Conservation (phyloP, 2,797 vertebrate genomes). For the Heterohyrax brucei region DNA sequence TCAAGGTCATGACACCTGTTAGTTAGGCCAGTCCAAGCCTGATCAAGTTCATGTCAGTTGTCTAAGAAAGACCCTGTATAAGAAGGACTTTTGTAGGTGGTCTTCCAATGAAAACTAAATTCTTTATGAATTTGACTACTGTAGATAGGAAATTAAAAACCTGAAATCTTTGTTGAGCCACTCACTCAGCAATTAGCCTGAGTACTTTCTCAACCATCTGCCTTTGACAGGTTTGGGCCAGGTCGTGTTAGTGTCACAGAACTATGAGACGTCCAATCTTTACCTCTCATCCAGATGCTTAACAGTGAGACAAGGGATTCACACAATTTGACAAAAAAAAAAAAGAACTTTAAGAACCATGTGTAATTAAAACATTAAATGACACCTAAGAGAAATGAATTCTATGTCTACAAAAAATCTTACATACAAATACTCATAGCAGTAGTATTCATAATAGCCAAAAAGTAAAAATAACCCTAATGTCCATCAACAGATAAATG, state of each 20-base stretch:
- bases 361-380: background rate
- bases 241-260: background rate
- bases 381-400: too few species aligned
- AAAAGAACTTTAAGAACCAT: background rate
- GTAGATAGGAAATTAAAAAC: background rate
- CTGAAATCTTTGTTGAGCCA: background rate
- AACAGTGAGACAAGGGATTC: background rate
- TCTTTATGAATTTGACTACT: background rate
- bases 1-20: constrained; percentile 73
- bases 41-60: constrained; percentile 30
- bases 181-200: background rate
- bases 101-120: background rate
- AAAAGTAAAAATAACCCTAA: too few species aligned
- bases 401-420: too few species aligned
- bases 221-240: background rate
- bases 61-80: background rate
- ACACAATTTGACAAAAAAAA: background rate
- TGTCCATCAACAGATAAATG: too few species aligned
- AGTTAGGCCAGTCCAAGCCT: constrained; percentile 24
- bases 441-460: too few species aligned
- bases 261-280: background rate
- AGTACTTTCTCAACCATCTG: background rate
- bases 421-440: too few species aligned
- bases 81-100: background rate
- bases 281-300: background rate